A percentile compares a stretch with the other conserved stretches of the same genome.
phyloP scores from a whole-genome alignment of 2,113 vertebrate genomes.

The Oophaga pumilio region DNA sequence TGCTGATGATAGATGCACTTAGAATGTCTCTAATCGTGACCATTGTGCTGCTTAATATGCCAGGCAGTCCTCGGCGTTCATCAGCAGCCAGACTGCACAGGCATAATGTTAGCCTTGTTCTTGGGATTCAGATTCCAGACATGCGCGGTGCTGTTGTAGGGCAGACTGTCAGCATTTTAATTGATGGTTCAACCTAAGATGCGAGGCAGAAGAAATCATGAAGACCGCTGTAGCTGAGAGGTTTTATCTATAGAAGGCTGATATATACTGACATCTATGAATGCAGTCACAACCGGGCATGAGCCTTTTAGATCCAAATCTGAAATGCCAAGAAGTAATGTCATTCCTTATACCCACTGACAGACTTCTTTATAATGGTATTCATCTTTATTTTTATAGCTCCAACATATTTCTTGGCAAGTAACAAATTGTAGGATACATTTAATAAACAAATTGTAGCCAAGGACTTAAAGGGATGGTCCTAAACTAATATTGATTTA shows the following conservation, averaged over 20 bases:
- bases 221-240: not conserved
- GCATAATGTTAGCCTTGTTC: not conserved
- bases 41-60: not conserved
- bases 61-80: not conserved
- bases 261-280: not conserved
- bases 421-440: no score
- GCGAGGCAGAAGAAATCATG: not conserved
- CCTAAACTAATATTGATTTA: no score
- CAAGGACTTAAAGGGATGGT: no score
- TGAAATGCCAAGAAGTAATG: not conserved
- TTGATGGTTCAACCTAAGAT: not conserved
- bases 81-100: not conserved
- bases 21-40: not conserved
- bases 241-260: not conserved
- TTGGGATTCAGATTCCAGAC: slow-evolving; percentile 14
- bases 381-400: no score
- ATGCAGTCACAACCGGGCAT: not conserved
- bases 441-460: no score
- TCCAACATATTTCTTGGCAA: no score
- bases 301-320: not conserved
- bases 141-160: not conserved
- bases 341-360: not conserved
- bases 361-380: not conserved
- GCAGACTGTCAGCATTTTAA: slow-evolving; percentile 1
- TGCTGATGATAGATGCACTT: not conserved